phyloP scores from a whole-genome alignment of 1,140 invertebrate genomes.

The Drosophila melanica region DNA sequence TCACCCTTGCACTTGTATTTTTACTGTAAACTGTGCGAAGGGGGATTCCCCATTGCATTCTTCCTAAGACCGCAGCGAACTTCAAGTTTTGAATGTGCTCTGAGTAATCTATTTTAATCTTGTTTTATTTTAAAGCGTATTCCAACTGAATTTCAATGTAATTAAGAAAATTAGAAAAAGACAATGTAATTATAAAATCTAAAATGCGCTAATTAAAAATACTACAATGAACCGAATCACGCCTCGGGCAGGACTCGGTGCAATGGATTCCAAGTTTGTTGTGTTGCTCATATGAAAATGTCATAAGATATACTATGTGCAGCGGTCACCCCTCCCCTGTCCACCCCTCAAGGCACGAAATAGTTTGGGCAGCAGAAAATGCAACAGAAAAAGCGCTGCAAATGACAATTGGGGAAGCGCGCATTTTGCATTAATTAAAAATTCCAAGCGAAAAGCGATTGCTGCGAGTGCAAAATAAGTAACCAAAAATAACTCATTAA shows the following conservation, averaged over 20 bases:
- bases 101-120: slow-evolving; percentile 14
- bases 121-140: background rate
- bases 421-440: slow-evolving; percentile 77
- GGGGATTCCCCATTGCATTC: slow-evolving; percentile 22
- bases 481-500: slow-evolving; percentile 70
- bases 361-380: slow-evolving; percentile 46
- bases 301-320: slow-evolving; percentile 53
- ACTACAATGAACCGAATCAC: slow-evolving; percentile 29
- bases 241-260: slow-evolving; percentile 43
- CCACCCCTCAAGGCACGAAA: background rate
- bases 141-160: background rate
- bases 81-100: slow-evolving; percentile 30
- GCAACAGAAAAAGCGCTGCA: slow-evolving; percentile 39
- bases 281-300: slow-evolving; percentile 49
- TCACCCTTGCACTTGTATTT: slow-evolving; percentile 63
- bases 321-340: background rate
- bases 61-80: slow-evolving; percentile 45
- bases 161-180: background rate
- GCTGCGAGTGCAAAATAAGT: slow-evolving; percentile 54
- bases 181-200: background rate
- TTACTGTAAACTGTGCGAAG: background rate
- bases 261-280: slow-evolving; percentile 4
- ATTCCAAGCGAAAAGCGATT: slow-evolving; percentile 64
- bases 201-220: slow-evolving; percentile 32
- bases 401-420: slow-evolving; percentile 55